Base-by-base conservation (phyloP, 1,140 invertebrate species). In the Megalopta genalis region DNA sequence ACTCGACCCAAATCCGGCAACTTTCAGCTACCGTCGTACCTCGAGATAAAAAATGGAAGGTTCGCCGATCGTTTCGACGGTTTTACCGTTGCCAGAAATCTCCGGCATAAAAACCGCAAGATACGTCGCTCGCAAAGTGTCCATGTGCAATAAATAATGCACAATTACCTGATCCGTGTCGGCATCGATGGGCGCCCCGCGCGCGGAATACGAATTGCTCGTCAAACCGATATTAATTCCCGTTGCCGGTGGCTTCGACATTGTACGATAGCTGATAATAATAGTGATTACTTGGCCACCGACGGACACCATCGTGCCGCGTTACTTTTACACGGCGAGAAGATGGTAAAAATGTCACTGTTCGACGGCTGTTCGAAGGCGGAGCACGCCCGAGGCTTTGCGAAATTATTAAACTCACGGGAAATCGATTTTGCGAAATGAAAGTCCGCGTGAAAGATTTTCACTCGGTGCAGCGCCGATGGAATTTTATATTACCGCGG, bases 151-250 rank as follows among this genome's bases (percentile, higher is more conserved):
- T 79, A 79, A 79, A 79, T 79, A 79, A 67, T 74, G 39, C 46
- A n/a, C 74, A 79, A 79, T 79, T 79, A 62, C 39, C n/a, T 23
- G 49, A 52, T 49, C n/a, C n/a, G 10, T 18, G 60, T 32, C 37
- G 14, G n/a, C n/a, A n/a, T n/a, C n/a, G n/a, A 25, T 66, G 63
- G 25, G 3, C 27, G 12, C 65, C 16, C 10, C 67, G 10, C 42
- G 37, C 64, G 32, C 21, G 74, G 71, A 59, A 70, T 68, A 79
- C 39, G 71, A 84, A 83, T 83, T 83, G 59, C 69, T 59, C 46
- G 54, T 52, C 84, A 42, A 57, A 32, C 79, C 71, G 81, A 79
- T 84, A 87, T 87, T 83, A 87, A 87, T 86, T 84, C 72, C 73
- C 63, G 57, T 21, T 39, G 18, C 8, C 37, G 49, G 46, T 74